Base-by-base conservation (phyloP, 2,888 invertebrate species). In the Drosophila colorata region DNA sequence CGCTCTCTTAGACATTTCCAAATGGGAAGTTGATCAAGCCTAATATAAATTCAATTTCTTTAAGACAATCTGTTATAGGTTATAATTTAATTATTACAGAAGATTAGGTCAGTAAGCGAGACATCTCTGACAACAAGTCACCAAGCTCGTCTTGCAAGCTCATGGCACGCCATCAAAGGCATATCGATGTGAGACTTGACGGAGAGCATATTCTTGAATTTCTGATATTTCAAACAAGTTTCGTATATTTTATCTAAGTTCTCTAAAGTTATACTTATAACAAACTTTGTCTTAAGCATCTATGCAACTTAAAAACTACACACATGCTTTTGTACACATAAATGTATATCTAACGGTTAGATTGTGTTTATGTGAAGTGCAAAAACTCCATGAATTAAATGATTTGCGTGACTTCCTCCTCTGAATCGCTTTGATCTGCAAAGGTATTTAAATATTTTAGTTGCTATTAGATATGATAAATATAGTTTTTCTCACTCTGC, bases 371-470 rank as follows among this genome's bases (percentile, higher is more conserved):
- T 20, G 18, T 16, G 16, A 41, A 8, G 7, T 16, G 3, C 23
- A 41, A 9, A 4, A n/a, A 9, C 2, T 2, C 16, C 3, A 9
- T 18, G 38, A 7, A 25, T 58, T 31, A 60, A 33, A 79, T 40
- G 20, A 79, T 40, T 37, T 63, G 52, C 16, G 33, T 86, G 8
- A 53, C 53, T 48, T 86, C 88, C 40, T 83, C 87, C 59, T 83
- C 87, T 2, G 88, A 88, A 57, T 81, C 69, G 71, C 79, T 70
- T 18, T 65, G 46, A 81, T 57, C 89, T 90, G 67, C 8, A 78
- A 49, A 33, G 13, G 13, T 1, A 33, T 13, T 9, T 33, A 11
- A 33, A 13, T 33, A 33, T 33, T 31, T 31, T 13, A 33, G 33
- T 33, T 11, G 13, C 13, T 33, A 1, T 16, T 20, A 20, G 48